phyloP scores from a whole-genome alignment of 2,888 invertebrate genomes.

The Thecocarcelia acutangulata region DNA sequence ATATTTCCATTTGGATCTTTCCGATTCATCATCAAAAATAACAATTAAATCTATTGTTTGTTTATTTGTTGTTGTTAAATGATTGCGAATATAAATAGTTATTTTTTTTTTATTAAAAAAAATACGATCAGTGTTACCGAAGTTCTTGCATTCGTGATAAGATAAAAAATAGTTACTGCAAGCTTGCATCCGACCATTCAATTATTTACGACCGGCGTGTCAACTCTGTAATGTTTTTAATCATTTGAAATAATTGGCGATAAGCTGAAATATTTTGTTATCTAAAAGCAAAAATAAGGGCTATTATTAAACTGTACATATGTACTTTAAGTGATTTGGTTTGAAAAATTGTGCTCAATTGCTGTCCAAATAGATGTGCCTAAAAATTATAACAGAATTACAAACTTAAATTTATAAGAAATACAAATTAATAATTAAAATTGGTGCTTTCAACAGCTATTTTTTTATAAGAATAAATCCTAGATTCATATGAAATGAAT shows the following conservation, averaged over 20 bases:
- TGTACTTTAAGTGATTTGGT: too few species aligned
- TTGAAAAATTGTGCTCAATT: too few species aligned
- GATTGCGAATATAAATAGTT: conserved; percentile 38
- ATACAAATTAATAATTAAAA: too few species aligned
- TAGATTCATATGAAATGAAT: too few species aligned
- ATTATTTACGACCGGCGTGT: conserved; percentile 6
- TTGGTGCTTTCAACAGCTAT: too few species aligned
- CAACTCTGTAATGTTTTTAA: conserved; percentile 36
- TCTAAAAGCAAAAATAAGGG: too few species aligned
- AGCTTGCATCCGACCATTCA: background rate
- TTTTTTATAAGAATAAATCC: too few species aligned
- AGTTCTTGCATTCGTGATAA: conserved; percentile 1
- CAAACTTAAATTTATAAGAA: too few species aligned
- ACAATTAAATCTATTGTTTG: conserved; percentile 23
- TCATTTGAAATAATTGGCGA: conserved; percentile 4
- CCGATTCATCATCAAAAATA: conserved; percentile 27
- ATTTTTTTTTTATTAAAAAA: conserved; percentile 6
- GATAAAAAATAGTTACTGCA: background rate
- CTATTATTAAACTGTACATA: too few species aligned
- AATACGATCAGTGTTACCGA: background rate
- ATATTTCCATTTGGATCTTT: conserved; percentile 34
- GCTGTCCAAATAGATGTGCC: too few species aligned
- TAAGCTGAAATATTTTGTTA: too few species aligned
- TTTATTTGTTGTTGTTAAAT: conserved; percentile 52
- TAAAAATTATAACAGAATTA: too few species aligned